Evolutionary conservation across 2,888 invertebrate species (phyloP).

Genomic region (Chrysina gloriosa): DNA sequence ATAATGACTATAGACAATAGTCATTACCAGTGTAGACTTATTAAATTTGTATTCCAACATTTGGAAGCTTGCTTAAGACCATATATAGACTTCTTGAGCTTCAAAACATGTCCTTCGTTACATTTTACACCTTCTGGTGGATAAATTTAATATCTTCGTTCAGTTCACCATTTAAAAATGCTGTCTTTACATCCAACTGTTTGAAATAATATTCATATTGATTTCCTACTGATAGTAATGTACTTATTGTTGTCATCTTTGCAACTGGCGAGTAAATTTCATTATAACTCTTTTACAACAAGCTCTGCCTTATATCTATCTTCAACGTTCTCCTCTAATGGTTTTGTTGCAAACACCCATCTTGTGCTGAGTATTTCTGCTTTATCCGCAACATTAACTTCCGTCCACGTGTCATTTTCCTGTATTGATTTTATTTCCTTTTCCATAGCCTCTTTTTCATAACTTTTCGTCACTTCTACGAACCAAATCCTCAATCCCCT

Average conservation of each 20-base stretch:
- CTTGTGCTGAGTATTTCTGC: background rate
- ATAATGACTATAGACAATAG: background rate
- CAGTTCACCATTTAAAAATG: background rate
- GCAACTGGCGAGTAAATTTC: too few relatives aligned
- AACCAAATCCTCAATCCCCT: background rate
- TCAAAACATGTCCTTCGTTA: background rate
- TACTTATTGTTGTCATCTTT: background rate
- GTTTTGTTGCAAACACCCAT: too few relatives aligned
- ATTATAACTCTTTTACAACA: background rate
- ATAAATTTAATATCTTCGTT: background rate
- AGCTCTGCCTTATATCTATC: background rate
- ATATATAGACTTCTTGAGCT: background rate
- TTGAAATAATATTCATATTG: background rate
- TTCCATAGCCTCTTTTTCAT: background rate
- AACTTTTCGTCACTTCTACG: background rate
- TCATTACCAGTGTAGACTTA: too few relatives aligned
- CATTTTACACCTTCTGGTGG: background rate
- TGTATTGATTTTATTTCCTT: background rate
- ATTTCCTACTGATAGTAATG: background rate
- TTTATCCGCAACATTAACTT: background rate
- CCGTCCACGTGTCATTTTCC: background rate
- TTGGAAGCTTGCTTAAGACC: background rate
- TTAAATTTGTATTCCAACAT: background rate
- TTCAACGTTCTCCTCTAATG: background rate
- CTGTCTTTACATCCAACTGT: background rate